Evolutionary conservation across 2,113 vertebrate species (phyloP), one percentile per base, ranked within the genome.

Genomic region (Eptesicus fuscus): DNA sequence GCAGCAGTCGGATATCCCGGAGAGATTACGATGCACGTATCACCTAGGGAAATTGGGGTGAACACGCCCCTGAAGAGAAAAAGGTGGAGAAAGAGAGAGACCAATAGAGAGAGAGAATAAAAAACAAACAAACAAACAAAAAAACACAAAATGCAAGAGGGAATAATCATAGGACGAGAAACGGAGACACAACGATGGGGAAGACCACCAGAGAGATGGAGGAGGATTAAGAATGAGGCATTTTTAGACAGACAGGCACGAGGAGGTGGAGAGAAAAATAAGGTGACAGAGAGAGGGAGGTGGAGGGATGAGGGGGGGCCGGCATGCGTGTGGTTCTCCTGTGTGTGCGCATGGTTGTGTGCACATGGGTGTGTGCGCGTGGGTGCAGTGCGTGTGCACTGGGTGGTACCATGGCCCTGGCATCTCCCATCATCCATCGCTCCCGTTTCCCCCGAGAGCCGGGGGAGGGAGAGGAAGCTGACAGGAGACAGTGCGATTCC

Each of bases 401-500:
- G 30, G 51, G 32, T 11, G 9, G 76, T 65, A 37, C 69, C 42
- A 1, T 7, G 76, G 47, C 20, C 56, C 32, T 14, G 14, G 25
- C 17, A 51, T 9, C 59, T 37, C 53, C 1, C 20, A 8, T 44
- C n/a, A 11, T 30, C 84, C 71, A 14, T 87, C 18, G 5, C 49
- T 59, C 25, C 78, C 20, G 7, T 35, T 56, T 82, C 67, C 32
- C 76, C 14, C 25, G 82, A 77, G 77, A 37, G n/a, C 35, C 0
- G 20, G 28, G 13, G 83, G 83, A 92, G 92, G 79, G 89, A 37
- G 78, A 86, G 63, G 70, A 69, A 79, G 44, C 71, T 83, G 76
- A 90, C 79, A 71, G 44, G 30, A 94, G 92, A 37, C 90, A 70
- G 59, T 23, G 35, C 14, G 40, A 63, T 94, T 96, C 92, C 94